phyloP scores from a whole-genome alignment of 2,797 vertebrate species.

The Micromesistius poutassou region DNA sequence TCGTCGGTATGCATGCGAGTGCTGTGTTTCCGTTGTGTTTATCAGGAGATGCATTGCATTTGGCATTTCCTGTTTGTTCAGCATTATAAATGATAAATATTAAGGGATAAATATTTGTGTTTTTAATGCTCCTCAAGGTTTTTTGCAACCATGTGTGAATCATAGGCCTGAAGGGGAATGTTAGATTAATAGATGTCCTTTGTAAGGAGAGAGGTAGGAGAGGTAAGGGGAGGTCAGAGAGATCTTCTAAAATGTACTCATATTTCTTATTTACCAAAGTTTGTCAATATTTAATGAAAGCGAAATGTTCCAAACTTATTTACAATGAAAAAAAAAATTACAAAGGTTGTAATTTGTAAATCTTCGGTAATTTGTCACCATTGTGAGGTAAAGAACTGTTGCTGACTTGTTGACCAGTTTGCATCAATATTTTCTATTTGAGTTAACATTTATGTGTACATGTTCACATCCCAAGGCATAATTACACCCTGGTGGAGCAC shows the following conservation, averaged over 20 bases:
- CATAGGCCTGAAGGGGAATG: not conserved
- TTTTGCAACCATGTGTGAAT: not conserved
- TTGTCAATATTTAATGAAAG: not conserved
- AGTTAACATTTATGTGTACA: not conserved
- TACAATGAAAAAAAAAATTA: not conserved
- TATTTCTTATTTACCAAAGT: no score
- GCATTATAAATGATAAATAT: slow-evolving; percentile 26
- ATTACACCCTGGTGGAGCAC: not conserved
- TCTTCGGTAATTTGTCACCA: no score
- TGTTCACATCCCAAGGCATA: not conserved
- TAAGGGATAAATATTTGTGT: slow-evolving; percentile 36
- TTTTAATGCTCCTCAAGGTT: not conserved
- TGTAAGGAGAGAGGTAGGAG: not conserved
- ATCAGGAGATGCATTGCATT: not conserved
- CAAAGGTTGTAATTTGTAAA: no score
- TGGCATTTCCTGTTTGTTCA: not conserved
- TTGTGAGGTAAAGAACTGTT: not conserved
- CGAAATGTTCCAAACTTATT: not conserved
- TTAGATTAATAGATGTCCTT: slow-evolving; percentile 5
- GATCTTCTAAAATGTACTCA: not conserved
- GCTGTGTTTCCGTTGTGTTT: not conserved
- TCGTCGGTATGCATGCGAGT: not conserved
- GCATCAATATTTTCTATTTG: not conserved
- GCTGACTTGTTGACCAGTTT: not conserved
- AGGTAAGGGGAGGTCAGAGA: no score